phyloP scores from a whole-genome alignment of 2,797 vertebrate species.

The Microchirus variegatus region DNA sequence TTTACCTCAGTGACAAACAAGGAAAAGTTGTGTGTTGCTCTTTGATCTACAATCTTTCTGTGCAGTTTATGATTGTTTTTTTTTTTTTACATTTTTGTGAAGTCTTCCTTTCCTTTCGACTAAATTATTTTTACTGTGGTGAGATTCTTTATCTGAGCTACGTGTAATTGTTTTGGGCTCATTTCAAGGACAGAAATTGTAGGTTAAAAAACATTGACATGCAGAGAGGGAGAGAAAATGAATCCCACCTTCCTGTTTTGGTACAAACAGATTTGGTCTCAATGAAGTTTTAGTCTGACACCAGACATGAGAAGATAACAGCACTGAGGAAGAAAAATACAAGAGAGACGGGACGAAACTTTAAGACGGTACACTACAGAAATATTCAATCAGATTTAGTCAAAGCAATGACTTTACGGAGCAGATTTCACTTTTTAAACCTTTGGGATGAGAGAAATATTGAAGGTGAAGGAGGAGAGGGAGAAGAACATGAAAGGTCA shows the following conservation, averaged over 20 bases:
- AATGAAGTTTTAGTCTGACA: slow-evolving; percentile 29
- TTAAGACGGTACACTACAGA: background rate
- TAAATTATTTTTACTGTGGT: too few species aligned
- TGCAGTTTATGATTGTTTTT: too few species aligned
- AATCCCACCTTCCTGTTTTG: slow-evolving; percentile 64
- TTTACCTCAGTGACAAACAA: too few species aligned
- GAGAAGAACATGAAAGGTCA: slow-evolving; percentile 6
- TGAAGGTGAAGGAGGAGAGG: slow-evolving; percentile 20
- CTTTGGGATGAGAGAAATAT: slow-evolving; percentile 59
- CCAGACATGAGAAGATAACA: slow-evolving; percentile 35
- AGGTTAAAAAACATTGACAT: background rate
- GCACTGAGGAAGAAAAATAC: background rate
- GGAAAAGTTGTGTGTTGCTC: too few species aligned
- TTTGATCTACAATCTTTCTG: too few species aligned
- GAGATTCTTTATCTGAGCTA: too few species aligned
- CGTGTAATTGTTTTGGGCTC: too few species aligned
- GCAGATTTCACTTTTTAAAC: slow-evolving; percentile 69
- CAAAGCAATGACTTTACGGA: slow-evolving; percentile 54
- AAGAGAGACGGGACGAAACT: slow-evolving; percentile 16
- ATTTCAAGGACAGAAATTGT: too few species aligned
- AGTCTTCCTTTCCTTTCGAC: too few species aligned
- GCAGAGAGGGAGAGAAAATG: slow-evolving; percentile 12
- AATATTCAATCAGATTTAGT: background rate
- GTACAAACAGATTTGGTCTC: slow-evolving; percentile 67
- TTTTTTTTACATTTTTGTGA: too few species aligned